Evolutionary conservation across 1,140 invertebrate species (phyloP).

Genomic region (Drosophila elegans): DNA sequence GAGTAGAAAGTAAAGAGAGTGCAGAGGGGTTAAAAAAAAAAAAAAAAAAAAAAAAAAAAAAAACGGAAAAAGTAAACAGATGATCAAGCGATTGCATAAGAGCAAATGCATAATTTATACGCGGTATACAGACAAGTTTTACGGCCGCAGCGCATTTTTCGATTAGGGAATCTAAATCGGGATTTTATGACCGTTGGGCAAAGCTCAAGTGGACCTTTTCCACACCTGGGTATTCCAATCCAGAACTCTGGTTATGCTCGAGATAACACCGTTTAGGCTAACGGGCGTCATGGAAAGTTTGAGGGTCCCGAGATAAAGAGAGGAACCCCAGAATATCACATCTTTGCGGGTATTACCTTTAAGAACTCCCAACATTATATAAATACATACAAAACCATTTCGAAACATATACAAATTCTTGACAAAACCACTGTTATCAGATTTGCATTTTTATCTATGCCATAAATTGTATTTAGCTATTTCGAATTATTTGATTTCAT

Average conservation of each 20-base stretch:
- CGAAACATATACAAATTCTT: not conserved
- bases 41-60: not conserved
- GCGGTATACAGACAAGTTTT: conserved; percentile 24
- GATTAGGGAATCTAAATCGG: conserved; percentile 35
- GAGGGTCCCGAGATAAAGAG: conserved; percentile 19
- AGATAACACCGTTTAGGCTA: conserved; percentile 17
- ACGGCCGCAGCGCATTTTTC: conserved; percentile 3
- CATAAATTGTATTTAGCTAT: not conserved
- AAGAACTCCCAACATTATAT: not conserved
- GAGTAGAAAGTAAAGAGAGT: conserved; percentile 7
- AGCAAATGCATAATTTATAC: conserved; percentile 40
- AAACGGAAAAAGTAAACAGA: conserved; percentile 33
- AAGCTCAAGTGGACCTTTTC: conserved; percentile 47
- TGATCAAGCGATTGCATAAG: conserved; percentile 53
- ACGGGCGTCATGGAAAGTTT: conserved; percentile 46
- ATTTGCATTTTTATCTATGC: not conserved
- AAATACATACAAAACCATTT: no score
- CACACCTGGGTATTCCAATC: conserved; percentile 26
- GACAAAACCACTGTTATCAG: not conserved
- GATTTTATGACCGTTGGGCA: conserved; percentile 32
- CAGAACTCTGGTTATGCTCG: conserved; percentile 22
- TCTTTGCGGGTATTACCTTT: not conserved
- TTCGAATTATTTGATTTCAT: no score
- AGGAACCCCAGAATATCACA: conserved; percentile 4
- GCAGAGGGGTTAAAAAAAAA: not conserved